Base-by-base conservation (phyloP, 37 sponge, comb jelly and placozoan genomes). In the Axinella damicornis region DNA sequence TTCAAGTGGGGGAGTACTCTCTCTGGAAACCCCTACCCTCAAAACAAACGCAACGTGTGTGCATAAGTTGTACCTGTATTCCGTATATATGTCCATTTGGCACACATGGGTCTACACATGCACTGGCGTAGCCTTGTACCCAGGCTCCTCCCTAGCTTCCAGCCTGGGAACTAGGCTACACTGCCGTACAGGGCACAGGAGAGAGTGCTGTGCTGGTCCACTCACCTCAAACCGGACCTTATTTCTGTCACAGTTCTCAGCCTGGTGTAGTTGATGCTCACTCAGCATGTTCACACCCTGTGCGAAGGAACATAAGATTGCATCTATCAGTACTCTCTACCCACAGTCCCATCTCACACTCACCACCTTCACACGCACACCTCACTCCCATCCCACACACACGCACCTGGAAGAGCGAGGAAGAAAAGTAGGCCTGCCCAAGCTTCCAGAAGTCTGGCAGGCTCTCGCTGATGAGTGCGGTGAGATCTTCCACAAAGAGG, bases 371-470 rank as follows among this genome's bases (percentile, higher is more conserved):
- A 46, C 46, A 46, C 9, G 46, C 39, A 34, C 1, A 2, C 72
- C 72, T 4, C 21, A 0, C 72, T 36, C 72, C 18, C 41, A 13
- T 36, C 70, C 5, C 70, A 31, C 46, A 46, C 9, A 21, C 39
- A 46, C 61, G 82, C 52, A 87, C 87, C 83, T 86, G 91, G 53
- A 93, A 89, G 18, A 97, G 81, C 1, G 69, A 56, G 11, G 79
- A 78, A 52, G 79, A 73, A 27, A 94, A 58, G 80, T 97, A 97
- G 60, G 92, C 92, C 21, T 79, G 89, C 24, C 88, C 95, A 37
- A 97, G 88, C 56, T 75, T 89, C 91, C 96, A 97, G 57, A 97
- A 73, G 63, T 92, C 89, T 5, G 98, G 96, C 6, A 97, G 75
- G 27, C 30, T 95, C 82, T 87, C 88, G 19, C 35, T 56, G 2